Conservation (phyloP, 2,888 invertebrate genomes). For the Ochropleura leucogaster region DNA sequence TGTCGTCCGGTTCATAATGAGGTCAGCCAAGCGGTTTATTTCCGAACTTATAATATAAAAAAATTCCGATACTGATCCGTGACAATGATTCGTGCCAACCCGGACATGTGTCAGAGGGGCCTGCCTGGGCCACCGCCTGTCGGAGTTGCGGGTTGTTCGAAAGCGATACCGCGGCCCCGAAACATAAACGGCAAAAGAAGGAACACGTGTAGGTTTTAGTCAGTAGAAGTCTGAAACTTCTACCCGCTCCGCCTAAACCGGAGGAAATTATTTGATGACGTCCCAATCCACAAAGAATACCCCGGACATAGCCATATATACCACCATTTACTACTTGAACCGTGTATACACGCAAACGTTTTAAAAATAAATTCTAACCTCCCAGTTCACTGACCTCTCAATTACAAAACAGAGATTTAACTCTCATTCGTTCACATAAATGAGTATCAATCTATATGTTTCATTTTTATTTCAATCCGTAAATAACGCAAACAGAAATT, state of each 20-base stretch:
- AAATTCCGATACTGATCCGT: not conserved
- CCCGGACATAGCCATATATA: not conserved
- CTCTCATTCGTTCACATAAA: conserved; percentile 1
- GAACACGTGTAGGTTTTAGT: too few species aligned
- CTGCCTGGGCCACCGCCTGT: too few species aligned
- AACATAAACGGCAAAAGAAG: too few species aligned
- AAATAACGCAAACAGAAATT: not conserved
- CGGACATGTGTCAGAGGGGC: too few species aligned
- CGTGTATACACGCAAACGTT: conserved; percentile 10
- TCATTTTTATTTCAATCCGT: not conserved
- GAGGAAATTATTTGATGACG: too few species aligned
- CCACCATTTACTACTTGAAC: not conserved
- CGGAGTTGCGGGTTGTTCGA: too few species aligned
- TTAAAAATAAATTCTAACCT: not conserved
- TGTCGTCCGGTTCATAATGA: too few species aligned
- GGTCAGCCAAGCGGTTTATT: not conserved
- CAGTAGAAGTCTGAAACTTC: too few species aligned
- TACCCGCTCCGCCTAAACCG: too few species aligned
- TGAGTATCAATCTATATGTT: not conserved
- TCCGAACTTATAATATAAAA: not conserved
- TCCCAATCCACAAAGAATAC: too few species aligned
- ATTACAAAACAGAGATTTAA: conserved; percentile 17
- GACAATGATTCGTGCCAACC: not conserved
- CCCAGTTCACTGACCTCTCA: conserved; percentile 19
- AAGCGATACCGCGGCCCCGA: too few species aligned